These are phyloP conservation scores for Nemotelus pantherinus DNA, from an alignment of 2,888 invertebrate genomes.

Conservation along the genomic window DNA sequence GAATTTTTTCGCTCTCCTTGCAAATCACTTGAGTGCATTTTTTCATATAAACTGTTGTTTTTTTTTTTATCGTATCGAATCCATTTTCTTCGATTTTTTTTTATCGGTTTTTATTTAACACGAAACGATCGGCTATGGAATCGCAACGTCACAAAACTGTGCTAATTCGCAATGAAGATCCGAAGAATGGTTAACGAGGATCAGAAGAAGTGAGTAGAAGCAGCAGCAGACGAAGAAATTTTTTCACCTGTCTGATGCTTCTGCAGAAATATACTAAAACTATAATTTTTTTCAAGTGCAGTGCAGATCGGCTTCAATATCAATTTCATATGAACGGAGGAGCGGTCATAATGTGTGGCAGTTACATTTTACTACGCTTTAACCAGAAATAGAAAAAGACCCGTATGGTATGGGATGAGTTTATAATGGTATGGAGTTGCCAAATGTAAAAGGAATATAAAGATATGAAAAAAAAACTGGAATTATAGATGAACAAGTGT, in stretches of 20 bases:
- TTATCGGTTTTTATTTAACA: not conserved
- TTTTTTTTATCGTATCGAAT: slow-evolving; percentile 13
- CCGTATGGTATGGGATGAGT: not conserved
- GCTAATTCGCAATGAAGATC: not conserved
- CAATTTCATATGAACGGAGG: too few species aligned
- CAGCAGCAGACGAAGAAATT: not conserved
- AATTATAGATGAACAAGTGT: too few species aligned
- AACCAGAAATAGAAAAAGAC: not conserved
- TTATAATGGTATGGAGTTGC: too few species aligned
- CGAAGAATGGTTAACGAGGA: too few species aligned
- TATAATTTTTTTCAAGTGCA: not conserved
- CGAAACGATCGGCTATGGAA: not conserved
- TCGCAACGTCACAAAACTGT: not conserved
- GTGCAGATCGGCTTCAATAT: not conserved
- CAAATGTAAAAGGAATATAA: too few species aligned
- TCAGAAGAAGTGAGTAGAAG: not conserved
- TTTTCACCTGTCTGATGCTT: slow-evolving; percentile 7
- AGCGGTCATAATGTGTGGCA: slow-evolving; percentile 12
- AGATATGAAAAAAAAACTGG: too few species aligned
- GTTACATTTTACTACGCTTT: not conserved
- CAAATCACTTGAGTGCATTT: too few species aligned
- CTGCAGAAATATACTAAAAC: slow-evolving; percentile 2
- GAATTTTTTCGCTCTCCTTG: too few species aligned
- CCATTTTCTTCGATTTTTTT: slow-evolving; percentile 55
- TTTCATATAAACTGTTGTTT: not conserved